Evolutionary conservation across 1,140 invertebrate species (phyloP).

Genomic region (Ostrea edulis): DNA sequence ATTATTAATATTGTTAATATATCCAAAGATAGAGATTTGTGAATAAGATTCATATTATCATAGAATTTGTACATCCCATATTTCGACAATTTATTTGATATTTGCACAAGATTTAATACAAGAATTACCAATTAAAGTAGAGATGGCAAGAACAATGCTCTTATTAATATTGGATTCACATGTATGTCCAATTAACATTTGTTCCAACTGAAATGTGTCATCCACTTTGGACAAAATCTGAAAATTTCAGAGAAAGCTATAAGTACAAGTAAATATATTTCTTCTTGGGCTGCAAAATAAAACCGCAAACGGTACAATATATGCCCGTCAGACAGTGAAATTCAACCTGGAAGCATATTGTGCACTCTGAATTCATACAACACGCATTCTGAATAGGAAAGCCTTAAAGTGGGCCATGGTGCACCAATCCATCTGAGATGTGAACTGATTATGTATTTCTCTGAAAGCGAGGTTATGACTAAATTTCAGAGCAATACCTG

Average conservation of each 20-base stretch:
- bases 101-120: background rate
- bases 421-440: too few species aligned
- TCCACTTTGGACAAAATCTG: background rate
- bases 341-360: too few species aligned
- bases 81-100: background rate
- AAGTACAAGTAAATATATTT: background rate
- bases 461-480: too few species aligned
- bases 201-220: background rate
- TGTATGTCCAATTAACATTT: background rate
- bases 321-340: too few species aligned
- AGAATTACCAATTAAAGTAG: slow-evolving; percentile 1
- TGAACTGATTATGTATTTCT: too few species aligned
- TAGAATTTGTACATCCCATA: background rate
- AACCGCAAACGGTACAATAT: too few species aligned
- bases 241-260: background rate
- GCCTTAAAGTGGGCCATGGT: too few species aligned
- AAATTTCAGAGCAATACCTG: too few species aligned
- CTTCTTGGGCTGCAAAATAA: background rate
- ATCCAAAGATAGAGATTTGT: background rate
- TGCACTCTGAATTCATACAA: too few species aligned
- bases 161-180: background rate
- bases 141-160: background rate
- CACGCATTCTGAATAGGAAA: too few species aligned
- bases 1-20: too few species aligned
- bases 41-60: background rate